These are phyloP conservation scores for Phaethon lepturus DNA, from an alignment of 2,113 vertebrate species.

Conservation along the genomic window DNA sequence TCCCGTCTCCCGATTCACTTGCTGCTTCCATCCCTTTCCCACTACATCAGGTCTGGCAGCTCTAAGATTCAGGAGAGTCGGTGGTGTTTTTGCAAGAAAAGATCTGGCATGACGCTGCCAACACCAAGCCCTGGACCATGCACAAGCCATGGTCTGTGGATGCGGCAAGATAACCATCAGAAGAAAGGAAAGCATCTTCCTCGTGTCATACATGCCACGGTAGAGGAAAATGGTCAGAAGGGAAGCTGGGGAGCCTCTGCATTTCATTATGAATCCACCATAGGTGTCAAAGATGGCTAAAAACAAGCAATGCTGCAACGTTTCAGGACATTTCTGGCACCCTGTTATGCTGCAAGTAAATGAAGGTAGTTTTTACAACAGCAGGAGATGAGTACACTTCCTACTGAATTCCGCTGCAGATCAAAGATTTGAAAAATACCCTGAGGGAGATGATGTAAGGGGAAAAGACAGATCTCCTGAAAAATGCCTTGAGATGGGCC, in stretches of 20 bases:
- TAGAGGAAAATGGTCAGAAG: background rate
- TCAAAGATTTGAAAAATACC: background rate
- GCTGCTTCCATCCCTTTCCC: background rate
- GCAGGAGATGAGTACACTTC: fast-evolving
- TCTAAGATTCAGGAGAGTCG: too few species aligned
- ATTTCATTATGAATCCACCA: fast-evolving
- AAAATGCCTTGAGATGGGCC: background rate
- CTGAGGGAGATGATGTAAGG: background rate
- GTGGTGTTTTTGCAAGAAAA: background rate
- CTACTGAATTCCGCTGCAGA: fast-evolving
- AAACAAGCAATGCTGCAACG: fast-evolving
- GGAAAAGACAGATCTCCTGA: background rate
- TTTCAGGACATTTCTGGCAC: background rate
- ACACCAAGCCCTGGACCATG: background rate
- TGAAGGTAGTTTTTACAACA: fast-evolving
- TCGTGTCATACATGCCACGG: fast-evolving
- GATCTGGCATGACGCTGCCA: background rate
- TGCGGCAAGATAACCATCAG: background rate
- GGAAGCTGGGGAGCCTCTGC: background rate
- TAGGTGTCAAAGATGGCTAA: background rate
- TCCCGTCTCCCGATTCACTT: background rate
- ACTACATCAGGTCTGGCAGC: background rate
- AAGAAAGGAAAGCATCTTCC: background rate
- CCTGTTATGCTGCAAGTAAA: fast-evolving
- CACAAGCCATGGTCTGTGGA: too few species aligned